These are phyloP conservation scores for Sphaerolaimus hirsutus DNA, from an alignment of 2,888 invertebrate genomes.

Conservation along the genomic window DNA sequence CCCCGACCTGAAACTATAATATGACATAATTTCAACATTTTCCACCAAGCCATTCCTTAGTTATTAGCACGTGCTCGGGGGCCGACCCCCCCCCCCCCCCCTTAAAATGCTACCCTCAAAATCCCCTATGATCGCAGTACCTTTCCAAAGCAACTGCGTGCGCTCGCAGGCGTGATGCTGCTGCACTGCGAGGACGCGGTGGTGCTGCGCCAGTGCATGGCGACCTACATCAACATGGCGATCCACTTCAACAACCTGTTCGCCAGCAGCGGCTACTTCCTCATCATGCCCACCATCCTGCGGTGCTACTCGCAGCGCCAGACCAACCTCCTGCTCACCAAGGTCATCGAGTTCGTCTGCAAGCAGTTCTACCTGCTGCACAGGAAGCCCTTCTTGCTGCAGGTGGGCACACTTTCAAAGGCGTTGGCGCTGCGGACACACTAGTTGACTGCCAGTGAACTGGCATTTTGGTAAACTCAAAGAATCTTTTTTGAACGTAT, in stretches of 20 bases:
- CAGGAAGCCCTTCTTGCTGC: slow-evolving; percentile 84
- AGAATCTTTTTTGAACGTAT: no score
- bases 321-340: slow-evolving; percentile 46
- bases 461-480: slow-evolving; percentile 5
- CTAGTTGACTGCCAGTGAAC: no score
- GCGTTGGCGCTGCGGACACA: no score
- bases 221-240: slow-evolving; percentile 86
- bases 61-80: no score
- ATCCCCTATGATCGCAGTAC: no score
- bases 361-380: slow-evolving; percentile 95
- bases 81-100: no score
- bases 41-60: no score
- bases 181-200: slow-evolving; percentile 88
- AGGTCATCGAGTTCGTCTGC: slow-evolving; percentile 87
- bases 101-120: no score
- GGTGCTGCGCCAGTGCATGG: slow-evolving; percentile 76
- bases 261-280: slow-evolving; percentile 77
- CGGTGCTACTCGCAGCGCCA: slow-evolving; percentile 92
- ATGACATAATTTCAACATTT: no score
- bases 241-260: slow-evolving; percentile 96
- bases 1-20: no score
- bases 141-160: no score
- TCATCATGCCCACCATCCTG: slow-evolving; percentile 87
- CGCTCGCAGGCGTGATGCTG: slow-evolving; percentile 75
- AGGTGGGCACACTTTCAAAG: no score